Base-by-base conservation (phyloP, 1,140 invertebrate genomes). In the Melipona quadrifasciata region DNA sequence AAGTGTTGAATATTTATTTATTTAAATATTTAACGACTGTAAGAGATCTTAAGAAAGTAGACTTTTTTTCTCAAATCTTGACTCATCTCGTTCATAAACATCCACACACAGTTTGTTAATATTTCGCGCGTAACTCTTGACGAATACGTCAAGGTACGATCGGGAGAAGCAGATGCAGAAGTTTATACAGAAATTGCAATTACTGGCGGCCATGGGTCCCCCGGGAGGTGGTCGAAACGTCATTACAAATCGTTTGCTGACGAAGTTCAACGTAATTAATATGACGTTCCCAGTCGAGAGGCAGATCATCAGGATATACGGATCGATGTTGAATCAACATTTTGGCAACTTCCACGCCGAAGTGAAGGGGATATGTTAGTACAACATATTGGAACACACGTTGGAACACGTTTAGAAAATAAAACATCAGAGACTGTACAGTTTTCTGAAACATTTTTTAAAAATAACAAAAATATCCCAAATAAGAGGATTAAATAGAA, bases 321-420 rank as follows among this genome's bases (percentile, higher is more conserved):
- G 97, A 21, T 97, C 96, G 34, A 98, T 98, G 97, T 95, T 98
- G 53, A 95, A 95, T 68, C 97, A 98, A 94, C 98, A 98, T 84
- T 93, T 98, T 67, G 92, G 95, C 80, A 96, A 97, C 74, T 98
- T 98, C 95, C 96, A 97, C 79, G 96, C 97, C 90, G 97, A 98
- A 92, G 96, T 98, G 17, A 97, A 97, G 92, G 95, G 95, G 71
- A 95, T 96, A n/a, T 95, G 96, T 96, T 84, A 95, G 91, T 61
- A n/a, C 2, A 47, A 17, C 6, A 16, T 21, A 39, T 16, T 14
- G 0, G n/a, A 6, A 39, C 6, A 39, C 39, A 39, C 14, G n/a
- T 16, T 14, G 0, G n/a, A 6, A 39, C 6, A 39, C 39, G 6
- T 39, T 39, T 39, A 39, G 39, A 39, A 39, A 39, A 39, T 39